Evolutionary conservation across 2,797 vertebrate species (phyloP), one percentile per base, ranked within the genome.

Genomic region (Arctocebus calabarensis): DNA sequence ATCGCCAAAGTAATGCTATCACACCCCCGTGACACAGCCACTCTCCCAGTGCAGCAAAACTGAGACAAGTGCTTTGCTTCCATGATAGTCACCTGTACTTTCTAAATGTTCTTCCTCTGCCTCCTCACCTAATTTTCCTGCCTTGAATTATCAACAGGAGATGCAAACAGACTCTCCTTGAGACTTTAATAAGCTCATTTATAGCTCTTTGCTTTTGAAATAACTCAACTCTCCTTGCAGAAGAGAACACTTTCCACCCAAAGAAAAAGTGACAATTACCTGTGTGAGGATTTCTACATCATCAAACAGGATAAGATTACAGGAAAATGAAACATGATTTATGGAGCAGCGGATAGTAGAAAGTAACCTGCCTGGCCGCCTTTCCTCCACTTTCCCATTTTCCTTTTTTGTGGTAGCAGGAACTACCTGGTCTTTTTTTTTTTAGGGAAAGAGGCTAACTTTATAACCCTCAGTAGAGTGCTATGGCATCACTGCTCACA

Each of bases 181-280:
- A 62, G 32, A 48, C 19, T 79, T 48, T n/a, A 45, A 75, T 32
- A 73, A 57, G 32, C 27, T 82, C 84, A 27, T 40, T 29, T 73
- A 32, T 1, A 40, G 87, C 74, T 82, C 68, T 57, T 88, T 82
- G 73, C 90, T 95, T 90, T 84, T 17, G n/a, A 94, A 91, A 77
- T 88, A 87, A 91, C 66, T 93, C 77, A 40, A 37, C 74, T 84
- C 25, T 20, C n/a, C 13, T 66, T n/a, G 34, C n/a, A 27, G 40
- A 7, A 73, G 16, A 93, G 20, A 77, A 57, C 59, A 66, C 34
- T 77, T 78, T 89, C 59, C 74, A 55, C 20, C n/a, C 43, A 64
- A 93, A 86, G 92, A 27, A 45, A 84, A 82, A 92, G 77, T 61
- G 77, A 29, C 62, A 61, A 0, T 52, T 61, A 40, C 57, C 17